Evolutionary conservation across 2,797 vertebrate genomes (phyloP).

Genomic region (Gila robusta): DNA sequence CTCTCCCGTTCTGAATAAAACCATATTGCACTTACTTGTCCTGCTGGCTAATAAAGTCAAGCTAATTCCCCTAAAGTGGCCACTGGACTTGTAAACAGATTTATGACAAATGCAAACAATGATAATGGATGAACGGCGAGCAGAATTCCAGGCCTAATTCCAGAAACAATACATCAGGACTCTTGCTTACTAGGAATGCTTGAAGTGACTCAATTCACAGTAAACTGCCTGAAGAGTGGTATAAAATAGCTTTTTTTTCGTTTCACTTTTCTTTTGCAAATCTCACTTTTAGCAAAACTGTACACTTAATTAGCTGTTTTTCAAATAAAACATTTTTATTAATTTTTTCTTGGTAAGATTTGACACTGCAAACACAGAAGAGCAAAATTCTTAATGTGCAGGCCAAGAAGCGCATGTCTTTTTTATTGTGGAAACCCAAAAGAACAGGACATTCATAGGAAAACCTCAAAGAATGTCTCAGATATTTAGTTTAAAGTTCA

Average conservation of each 20-base stretch:
- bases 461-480: constrained; percentile 23
- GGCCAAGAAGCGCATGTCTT: neutral
- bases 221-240: neutral
- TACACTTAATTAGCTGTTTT: neutral
- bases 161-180: constrained; percentile 33
- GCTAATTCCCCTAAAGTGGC: constrained; percentile 63
- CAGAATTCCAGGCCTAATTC: constrained; percentile 31
- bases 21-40: constrained; percentile 44
- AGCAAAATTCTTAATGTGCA: constrained; percentile 10
- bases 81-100: constrained; percentile 59
- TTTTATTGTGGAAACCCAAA: constrained; percentile 37
- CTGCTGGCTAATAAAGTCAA: constrained; percentile 58
- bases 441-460: constrained; percentile 13
- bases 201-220: neutral
- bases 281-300: neutral
- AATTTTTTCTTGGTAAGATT: neutral
- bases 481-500: constrained; percentile 34
- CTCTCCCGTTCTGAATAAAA: constrained; percentile 25
- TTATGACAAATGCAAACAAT: constrained; percentile 53
- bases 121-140: constrained; percentile 44
- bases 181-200: neutral
- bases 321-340: neutral
- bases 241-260: neutral
- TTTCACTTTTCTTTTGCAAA: neutral
- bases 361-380: constrained; percentile 32